Conservation (phyloP, 2,888 invertebrate species). For the Lapara coniferarum region DNA sequence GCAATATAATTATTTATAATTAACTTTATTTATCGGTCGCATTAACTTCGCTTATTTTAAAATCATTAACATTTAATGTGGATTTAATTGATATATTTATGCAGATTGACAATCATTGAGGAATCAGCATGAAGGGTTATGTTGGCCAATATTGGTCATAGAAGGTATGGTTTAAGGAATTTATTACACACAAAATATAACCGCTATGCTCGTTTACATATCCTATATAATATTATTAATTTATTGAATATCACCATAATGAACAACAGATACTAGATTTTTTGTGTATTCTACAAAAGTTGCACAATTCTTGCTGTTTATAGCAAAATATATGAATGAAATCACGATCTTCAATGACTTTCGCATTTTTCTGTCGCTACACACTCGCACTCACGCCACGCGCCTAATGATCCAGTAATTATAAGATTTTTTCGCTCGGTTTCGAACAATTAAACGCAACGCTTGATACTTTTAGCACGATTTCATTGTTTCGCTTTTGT, state of each 20-base stretch:
- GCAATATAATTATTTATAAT: conserved; percentile 42
- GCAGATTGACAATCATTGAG: conserved; percentile 9
- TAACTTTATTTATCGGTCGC: conserved; percentile 7
- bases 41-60: conserved; percentile 14
- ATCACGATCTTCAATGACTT: no score
- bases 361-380: conserved; percentile 50
- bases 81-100: conserved; percentile 14
- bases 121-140: conserved; percentile 10
- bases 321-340: no score
- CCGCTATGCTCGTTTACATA: neutral
- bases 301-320: no score
- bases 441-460: conserved; percentile 66
- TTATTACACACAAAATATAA: neutral
- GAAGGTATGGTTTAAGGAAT: neutral
- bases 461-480: conserved; percentile 47
- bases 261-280: no score
- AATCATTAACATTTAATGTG: neutral
- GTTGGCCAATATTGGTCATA: neutral
- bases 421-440: conserved; percentile 57
- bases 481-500: conserved; percentile 52
- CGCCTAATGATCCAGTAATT: conserved; percentile 70
- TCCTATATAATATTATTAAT: no score
- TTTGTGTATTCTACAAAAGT: no score
- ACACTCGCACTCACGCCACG: conserved; percentile 50
- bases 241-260: no score